phyloP scores from a whole-genome alignment of 2,888 invertebrate genomes.

The Caenorhabditis drosophilae region DNA sequence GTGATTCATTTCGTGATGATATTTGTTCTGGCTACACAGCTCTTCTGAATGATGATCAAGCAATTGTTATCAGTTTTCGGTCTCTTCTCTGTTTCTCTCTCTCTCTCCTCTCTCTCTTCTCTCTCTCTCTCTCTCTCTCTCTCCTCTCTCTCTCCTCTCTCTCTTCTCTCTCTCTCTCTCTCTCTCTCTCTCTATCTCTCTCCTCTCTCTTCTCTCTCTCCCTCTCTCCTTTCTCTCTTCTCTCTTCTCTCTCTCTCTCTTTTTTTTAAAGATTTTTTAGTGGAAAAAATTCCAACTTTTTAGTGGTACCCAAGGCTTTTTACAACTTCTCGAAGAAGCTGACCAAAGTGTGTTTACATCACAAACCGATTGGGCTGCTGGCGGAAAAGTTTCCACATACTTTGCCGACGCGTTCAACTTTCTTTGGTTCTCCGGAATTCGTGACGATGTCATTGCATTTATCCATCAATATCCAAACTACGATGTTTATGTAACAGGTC shows the following conservation, averaged over 20 bases:
- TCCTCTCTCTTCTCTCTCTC: no score
- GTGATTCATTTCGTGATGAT: conserved; percentile 42
- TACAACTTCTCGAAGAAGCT: conserved; percentile 53
- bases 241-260: background rate
- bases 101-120: background rate
- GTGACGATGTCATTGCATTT: conserved; percentile 44
- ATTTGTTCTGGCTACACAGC: conserved; percentile 55
- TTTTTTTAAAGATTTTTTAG: background rate
- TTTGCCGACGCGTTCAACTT: conserved; percentile 57
- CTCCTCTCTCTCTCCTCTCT: no score
- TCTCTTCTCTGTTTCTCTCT: conserved; percentile 4
- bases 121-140: background rate
- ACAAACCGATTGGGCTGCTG: conserved; percentile 33
- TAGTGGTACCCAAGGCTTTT: conserved; percentile 53
- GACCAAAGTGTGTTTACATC: conserved; percentile 43
- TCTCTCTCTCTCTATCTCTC: no score
- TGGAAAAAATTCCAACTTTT: no score
- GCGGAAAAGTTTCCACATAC: conserved; percentile 58
- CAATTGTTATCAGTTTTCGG: conserved; percentile 59
- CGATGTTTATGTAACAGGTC: conserved; percentile 55
- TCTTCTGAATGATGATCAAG: conserved; percentile 34
- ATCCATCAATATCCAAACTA: conserved; percentile 49
- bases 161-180: no score
- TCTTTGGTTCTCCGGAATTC: conserved; percentile 58
- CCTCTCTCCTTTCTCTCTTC: no score